phyloP scores from a whole-genome alignment of 2,113 vertebrate species.

The Lontra canadensis region DNA sequence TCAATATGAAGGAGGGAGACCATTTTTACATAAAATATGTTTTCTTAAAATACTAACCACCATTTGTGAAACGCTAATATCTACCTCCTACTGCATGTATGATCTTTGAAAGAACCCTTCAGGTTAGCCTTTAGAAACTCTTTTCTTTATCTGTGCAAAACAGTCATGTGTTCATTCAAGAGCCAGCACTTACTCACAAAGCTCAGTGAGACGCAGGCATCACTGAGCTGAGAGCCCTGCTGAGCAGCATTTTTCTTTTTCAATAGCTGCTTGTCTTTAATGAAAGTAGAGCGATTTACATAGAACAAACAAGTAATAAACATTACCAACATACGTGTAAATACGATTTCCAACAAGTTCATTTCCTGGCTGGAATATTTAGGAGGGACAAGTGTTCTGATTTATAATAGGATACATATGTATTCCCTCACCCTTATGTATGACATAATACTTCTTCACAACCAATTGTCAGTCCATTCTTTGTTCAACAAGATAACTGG shows the following conservation, averaged over 20 bases:
- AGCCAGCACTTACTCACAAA: background rate
- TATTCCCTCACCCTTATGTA: background rate
- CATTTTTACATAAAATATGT: background rate
- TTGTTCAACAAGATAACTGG: slow-evolving; percentile 4
- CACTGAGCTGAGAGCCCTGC: background rate
- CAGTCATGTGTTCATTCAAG: background rate
- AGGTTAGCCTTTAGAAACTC: background rate
- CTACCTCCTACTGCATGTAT: background rate
- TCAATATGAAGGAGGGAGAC: background rate
- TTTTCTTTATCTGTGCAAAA: background rate
- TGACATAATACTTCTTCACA: slow-evolving; percentile 22
- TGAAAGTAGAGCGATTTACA: slow-evolving; percentile 10
- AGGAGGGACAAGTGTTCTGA: slow-evolving; percentile 38
- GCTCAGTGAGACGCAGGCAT: background rate
- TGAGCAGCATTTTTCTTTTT: background rate
- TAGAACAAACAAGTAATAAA: slow-evolving; percentile 50
- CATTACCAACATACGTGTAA: slow-evolving; percentile 27
- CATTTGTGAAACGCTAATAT: background rate
- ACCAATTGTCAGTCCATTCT: background rate
- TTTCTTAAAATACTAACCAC: background rate
- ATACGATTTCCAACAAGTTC: slow-evolving; percentile 30
- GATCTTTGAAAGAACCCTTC: background rate
- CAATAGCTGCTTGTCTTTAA: background rate
- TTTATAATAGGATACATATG: slow-evolving; percentile 35
- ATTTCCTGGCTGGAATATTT: slow-evolving; percentile 27